Base-by-base conservation (phyloP, 1,140 invertebrate genomes). In the Hermetia illucens region DNA sequence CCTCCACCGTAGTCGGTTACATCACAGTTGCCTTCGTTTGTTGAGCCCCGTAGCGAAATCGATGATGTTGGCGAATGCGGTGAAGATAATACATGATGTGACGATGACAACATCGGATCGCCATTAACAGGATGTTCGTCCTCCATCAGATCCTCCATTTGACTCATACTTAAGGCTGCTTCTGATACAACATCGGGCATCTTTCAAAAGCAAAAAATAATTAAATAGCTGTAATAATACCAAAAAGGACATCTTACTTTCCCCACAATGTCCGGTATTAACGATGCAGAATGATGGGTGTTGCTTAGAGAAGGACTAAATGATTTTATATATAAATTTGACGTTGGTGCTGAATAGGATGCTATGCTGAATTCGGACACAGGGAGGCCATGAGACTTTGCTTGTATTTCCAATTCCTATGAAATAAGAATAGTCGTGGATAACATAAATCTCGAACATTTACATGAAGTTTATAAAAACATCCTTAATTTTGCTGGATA, bases 101-200 rank as follows among this genome's bases (percentile, higher is more conserved):
- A 74, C n/a, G 52, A 47, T 10, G 55, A 58, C 5, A 60, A 30
- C 54, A 60, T 81, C 12, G 79, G 78, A 52, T 82, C 79, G 25
- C 75, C 73, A 40, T 67, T 62, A 40, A 77, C 68, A 0, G 75
- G 66, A 12, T 78, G 74, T 49, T 87, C 83, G 48, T 87, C 82
- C 46, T 84, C 81, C 79, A 85, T 84, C 36, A 83, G 64, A 59
- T 85, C 81, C 45, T 82, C 79, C 41, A 84, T 73, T 42, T 79
- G 75, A 41, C 76, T 71, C 42, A 81, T 66, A 48, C 71, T 76
- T 35, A 82, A 58, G 15, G 64, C 25, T 20, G 70, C 71, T 15
- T 69, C 69, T 8, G 61, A 53, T 21, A 72, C 62, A 12, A 71
- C 56, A 36, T 74, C 71, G 17, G 70, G 69, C 50, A 72, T 68